Conservation (phyloP, 2,888 invertebrate genomes). For the Orthosia gothica region DNA sequence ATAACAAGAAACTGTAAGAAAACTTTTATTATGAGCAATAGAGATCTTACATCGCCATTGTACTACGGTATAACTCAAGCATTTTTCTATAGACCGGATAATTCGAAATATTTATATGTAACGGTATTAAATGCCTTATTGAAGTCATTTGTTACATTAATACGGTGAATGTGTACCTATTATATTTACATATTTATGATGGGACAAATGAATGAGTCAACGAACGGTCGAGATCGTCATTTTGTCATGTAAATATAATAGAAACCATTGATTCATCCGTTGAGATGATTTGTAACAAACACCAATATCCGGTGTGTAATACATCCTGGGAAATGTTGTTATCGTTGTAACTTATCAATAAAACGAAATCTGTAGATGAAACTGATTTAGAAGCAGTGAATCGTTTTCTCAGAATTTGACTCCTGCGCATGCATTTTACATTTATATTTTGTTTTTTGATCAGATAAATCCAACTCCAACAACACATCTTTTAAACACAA, state of each 20-base stretch:
- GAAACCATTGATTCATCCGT: conserved; percentile 72
- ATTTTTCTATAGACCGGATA: neutral
- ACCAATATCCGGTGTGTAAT: conserved; percentile 71
- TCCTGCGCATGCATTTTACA: neutral
- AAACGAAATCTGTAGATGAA: conserved; percentile 16
- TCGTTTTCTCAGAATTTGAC: conserved; percentile 35
- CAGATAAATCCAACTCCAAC: neutral
- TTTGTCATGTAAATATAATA: conserved; percentile 69
- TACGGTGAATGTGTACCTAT: conserved; percentile 5
- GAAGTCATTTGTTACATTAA: neutral
- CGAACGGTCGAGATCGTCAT: conserved; percentile 56
- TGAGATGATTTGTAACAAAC: conserved; percentile 61
- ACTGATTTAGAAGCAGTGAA: conserved; percentile 12
- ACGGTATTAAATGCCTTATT: conserved; percentile 9
- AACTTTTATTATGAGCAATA: conserved; percentile 1
- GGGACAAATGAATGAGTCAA: conserved; percentile 65
- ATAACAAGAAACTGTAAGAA: neutral
- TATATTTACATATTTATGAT: conserved; percentile 41
- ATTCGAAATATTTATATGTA: conserved; percentile 7
- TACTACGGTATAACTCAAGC: too few relatives aligned
- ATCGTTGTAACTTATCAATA: conserved; percentile 38
- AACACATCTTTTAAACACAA: neutral
- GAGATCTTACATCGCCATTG: neutral
- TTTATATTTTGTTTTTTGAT: conserved; percentile 5
- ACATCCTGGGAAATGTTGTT: conserved; percentile 29